Base-by-base conservation (phyloP, 2,888 invertebrate genomes). In the Luperina testacea region DNA sequence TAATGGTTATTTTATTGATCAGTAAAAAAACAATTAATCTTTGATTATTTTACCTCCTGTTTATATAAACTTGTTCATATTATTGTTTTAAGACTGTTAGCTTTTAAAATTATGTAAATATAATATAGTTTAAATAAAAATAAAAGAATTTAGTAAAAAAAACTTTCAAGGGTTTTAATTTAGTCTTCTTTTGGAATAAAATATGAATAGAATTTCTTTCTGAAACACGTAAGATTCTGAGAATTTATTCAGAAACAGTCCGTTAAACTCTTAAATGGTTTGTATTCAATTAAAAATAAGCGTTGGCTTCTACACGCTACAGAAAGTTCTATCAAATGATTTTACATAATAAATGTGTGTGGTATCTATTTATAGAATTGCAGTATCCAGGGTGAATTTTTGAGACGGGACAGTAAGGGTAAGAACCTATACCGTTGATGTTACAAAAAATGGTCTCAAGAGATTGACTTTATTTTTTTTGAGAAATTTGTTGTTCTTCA, bases 1-100 rank as follows among this genome's bases (percentile, higher is more conserved):
- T 78, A 75, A 87, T 84, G 77, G 45, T 51, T 80, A 68, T 80
- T 84, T 80, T 68, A 87, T 78, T 78, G 67, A 77, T 71, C 38
- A 67, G 53, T 74, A 59, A 45, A 73, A 74, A 72, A 32, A 61
- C 24, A 45, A 78, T 83, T 32, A n/a, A 70, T 51, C 15, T 45
- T 42, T 83, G 83, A 65, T 42, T 48, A 48, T 48, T 48, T 13
- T 13, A 4, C 48, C 48, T 48, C 48, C 48, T 48, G 13, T 48
- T 5, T 48, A 48, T 0, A 48, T 48, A 48, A 38, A 38, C 13
- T 48, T 48, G 48, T 48, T 13, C 4, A 48, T 48, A 48, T 48
- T 45, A 45, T 45, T 45, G 11, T 45, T 45, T 45, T 48, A 48
- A 48, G 13, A 48, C 48, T 48, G 2, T 45, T 45, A 45, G 8